Percentiles rank a stretch among this genome's conserved stretches.
Evolutionary conservation across 2,888 invertebrate genomes (phyloP).

Genomic region (Ceratothoa steindachneri): DNA sequence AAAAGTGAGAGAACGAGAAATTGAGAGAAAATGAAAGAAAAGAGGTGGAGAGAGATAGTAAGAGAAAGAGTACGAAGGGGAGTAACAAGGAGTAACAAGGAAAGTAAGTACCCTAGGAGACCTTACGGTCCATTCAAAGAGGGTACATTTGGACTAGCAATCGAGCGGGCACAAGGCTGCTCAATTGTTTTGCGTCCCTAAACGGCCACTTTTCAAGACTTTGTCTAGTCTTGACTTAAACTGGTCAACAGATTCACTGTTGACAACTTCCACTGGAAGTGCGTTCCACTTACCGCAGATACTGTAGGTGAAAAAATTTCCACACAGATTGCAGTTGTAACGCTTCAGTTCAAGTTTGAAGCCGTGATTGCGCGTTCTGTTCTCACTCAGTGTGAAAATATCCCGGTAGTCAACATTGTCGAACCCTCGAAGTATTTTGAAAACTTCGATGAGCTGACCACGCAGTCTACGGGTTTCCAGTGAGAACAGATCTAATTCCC

Average conservation of each 20-base stretch:
- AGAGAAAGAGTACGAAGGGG: neutral
- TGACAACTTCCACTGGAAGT: neutral
- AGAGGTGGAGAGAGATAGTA: neutral
- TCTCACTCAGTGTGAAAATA: neutral
- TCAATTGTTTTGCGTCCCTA: neutral
- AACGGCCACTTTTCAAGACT: neutral
- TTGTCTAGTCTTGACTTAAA: neutral
- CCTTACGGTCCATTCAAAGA: neutral
- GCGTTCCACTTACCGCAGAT: neutral
- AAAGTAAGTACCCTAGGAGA: neutral
- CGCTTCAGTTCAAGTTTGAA: neutral
- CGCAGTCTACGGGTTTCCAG: neutral
- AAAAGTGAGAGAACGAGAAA: neutral
- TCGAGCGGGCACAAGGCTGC: too few species aligned
- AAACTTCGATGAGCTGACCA: neutral
- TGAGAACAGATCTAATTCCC: neutral
- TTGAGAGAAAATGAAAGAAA: neutral
- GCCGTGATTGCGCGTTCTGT: neutral
- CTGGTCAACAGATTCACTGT: neutral
- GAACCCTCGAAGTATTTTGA: neutral
- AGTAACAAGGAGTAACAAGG: neutral
- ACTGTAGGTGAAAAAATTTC: neutral
- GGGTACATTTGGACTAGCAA: neutral
- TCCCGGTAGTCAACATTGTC: neutral
- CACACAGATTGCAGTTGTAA: neutral